These are phyloP conservation scores for Copsychus sechellarum DNA, from an alignment of 2,113 vertebrate species.

Conservation along the genomic window DNA sequence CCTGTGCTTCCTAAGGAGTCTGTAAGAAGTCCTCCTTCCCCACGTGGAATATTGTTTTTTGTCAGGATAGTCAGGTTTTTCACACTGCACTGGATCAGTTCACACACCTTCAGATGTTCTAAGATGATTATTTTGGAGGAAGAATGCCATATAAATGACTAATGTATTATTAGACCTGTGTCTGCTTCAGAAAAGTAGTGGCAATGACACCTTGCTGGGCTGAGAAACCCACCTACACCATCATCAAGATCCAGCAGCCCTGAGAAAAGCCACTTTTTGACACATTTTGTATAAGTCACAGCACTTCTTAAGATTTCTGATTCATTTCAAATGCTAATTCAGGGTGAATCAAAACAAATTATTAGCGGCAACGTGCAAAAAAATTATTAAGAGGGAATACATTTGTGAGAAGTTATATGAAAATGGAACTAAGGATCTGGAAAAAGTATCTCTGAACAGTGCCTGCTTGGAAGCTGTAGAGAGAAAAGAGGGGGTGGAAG, in stretches of 20 bases:
- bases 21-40: background rate
- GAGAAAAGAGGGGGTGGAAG: background rate
- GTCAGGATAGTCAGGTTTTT: background rate
- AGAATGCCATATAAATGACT: background rate
- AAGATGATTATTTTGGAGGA: background rate
- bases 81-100: background rate
- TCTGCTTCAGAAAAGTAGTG: background rate
- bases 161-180: background rate
- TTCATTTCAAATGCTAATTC: background rate
- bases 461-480: background rate
- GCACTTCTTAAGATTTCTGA: background rate
- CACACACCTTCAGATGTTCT: background rate
- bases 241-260: background rate
- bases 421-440: background rate
- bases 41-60: background rate
- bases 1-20: background rate
- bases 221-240: background rate
- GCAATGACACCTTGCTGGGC: background rate
- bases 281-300: background rate
- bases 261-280: background rate
- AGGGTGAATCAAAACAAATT: background rate
- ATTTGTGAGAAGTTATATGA: background rate
- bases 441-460: background rate
- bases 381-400: background rate
- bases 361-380: background rate